phyloP scores from a whole-genome alignment of 2,888 invertebrate species.

The Acleris emargana region DNA sequence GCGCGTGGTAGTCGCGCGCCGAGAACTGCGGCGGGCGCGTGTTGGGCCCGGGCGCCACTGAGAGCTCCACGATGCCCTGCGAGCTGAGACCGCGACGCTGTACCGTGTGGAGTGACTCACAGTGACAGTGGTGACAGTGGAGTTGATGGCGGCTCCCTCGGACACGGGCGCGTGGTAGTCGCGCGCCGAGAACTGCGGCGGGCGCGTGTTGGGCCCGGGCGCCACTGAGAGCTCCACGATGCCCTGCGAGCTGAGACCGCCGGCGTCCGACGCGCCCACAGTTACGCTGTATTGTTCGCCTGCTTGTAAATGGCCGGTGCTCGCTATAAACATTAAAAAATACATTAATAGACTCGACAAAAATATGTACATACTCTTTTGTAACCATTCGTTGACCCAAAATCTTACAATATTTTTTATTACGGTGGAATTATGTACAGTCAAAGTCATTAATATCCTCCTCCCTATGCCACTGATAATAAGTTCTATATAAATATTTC shows the following conservation, averaged over 20 bases:
- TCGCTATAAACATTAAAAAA: constrained; percentile 72
- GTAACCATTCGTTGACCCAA: neutral
- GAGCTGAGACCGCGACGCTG: neutral
- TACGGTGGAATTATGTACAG: too few species aligned
- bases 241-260: constrained; percentile 91
- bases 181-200: constrained; percentile 91
- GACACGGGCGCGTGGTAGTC: constrained; percentile 94
- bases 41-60: constrained; percentile 93
- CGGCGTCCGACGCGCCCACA: constrained; percentile 91
- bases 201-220: constrained; percentile 92
- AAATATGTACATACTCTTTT: neutral
- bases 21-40: constrained; percentile 91
- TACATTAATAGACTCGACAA: neutral
- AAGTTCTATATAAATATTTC: too few species aligned
- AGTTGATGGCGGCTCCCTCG: constrained; percentile 94
- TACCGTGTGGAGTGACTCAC: constrained; percentile 65
- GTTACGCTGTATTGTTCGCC: constrained; percentile 96
- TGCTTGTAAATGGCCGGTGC: constrained; percentile 91
- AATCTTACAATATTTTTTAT: too few species aligned
- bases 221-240: constrained; percentile 93
- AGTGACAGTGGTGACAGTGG: constrained; percentile 91
- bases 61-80: constrained; percentile 92
- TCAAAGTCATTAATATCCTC: too few species aligned
- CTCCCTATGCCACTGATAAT: too few species aligned
- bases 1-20: constrained; percentile 92